Conservation (phyloP, 2,888 invertebrate species). For the Drosophila melanosoma region DNA sequence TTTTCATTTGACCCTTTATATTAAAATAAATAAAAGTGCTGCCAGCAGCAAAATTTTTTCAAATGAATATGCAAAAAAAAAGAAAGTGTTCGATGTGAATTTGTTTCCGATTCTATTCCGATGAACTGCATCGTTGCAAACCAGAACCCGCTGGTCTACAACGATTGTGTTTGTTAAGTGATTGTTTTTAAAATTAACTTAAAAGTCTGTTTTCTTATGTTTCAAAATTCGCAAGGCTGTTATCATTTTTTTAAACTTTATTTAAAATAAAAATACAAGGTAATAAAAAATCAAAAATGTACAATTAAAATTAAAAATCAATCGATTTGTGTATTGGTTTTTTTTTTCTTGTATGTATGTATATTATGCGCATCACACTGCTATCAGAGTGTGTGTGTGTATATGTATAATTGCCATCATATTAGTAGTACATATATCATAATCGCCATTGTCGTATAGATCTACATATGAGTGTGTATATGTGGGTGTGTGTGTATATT, state of each 20-base stretch:
- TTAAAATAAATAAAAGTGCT: constrained; percentile 50
- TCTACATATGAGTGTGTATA: constrained; percentile 48
- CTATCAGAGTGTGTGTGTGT: constrained; percentile 31
- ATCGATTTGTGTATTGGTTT: constrained; percentile 63
- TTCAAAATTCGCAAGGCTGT: constrained; percentile 41
- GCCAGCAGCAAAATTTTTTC: constrained; percentile 66
- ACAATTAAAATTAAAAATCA: constrained; percentile 76
- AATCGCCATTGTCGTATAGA: constrained; percentile 44
- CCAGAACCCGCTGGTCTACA: constrained; percentile 71
- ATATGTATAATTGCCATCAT: constrained; percentile 33
- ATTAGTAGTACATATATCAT: constrained; percentile 43
- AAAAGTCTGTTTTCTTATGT: constrained; percentile 27
- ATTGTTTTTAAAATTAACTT: constrained; percentile 15
- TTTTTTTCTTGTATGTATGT: constrained; percentile 46
- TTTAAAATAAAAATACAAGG: constrained; percentile 77
- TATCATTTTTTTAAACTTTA: constrained; percentile 76
- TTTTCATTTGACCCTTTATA: constrained; percentile 5
- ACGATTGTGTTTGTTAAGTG: constrained; percentile 32
- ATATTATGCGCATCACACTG: constrained; percentile 59
- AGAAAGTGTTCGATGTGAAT: constrained; percentile 31
- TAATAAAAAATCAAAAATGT: constrained; percentile 77
- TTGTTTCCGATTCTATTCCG: constrained; percentile 23
- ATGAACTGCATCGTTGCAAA: constrained; percentile 52
- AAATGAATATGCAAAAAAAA: constrained; percentile 53
- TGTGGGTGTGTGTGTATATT: constrained; percentile 44